A percentile compares a stretch with the other conserved stretches of the same genome.
Conservation (phyloP, 1,140 invertebrate species). For the Andrena cerasifolii region DNA sequence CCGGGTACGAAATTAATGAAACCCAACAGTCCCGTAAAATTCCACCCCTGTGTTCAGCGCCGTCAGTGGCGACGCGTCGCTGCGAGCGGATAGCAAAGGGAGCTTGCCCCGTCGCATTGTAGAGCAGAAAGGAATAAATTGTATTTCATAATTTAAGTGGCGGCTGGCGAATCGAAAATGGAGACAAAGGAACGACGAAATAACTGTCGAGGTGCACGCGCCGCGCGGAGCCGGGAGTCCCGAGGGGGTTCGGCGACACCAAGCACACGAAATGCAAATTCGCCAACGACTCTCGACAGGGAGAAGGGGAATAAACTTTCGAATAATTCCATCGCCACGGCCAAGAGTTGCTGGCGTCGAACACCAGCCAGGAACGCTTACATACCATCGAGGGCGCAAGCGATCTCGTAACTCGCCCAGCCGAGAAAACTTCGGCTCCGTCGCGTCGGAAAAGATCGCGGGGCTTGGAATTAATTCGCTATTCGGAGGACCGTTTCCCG, state of each 20-base stretch:
- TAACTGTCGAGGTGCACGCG: background rate
- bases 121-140: background rate
- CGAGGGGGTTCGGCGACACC: background rate
- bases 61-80: background rate
- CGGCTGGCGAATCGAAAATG: background rate
- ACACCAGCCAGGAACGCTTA: background rate
- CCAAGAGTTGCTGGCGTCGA: background rate
- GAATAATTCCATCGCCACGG: conserved; percentile 30
- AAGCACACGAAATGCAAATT: conserved; percentile 42
- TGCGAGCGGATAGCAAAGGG: background rate
- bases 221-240: background rate
- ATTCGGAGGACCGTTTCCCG: background rate
- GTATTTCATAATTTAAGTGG: background rate
- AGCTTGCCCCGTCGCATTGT: background rate
- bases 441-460: conserved; percentile 2
- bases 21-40: background rate
- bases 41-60: background rate
- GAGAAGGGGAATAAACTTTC: conserved; percentile 24
- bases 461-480: conserved; percentile 20
- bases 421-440: conserved; percentile 16
- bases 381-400: background rate
- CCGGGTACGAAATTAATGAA: background rate
- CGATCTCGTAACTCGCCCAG: background rate
- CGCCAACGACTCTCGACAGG: background rate
- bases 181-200: background rate